phyloP scores from a whole-genome alignment of 1,140 invertebrate genomes.

The Lepidotrigona ventralis region DNA sequence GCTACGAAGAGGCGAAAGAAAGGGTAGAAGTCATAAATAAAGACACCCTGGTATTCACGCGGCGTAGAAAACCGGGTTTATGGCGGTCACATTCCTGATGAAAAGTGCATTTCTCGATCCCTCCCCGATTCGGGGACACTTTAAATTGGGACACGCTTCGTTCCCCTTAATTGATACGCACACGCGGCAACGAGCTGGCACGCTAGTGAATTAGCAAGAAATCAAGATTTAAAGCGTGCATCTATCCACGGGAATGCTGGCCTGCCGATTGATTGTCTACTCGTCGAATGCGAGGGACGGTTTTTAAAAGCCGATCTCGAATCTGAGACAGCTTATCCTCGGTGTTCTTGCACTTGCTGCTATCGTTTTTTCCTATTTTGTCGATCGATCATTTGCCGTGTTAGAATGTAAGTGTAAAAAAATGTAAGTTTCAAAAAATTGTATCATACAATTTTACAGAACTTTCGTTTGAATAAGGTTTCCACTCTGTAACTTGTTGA shows the following conservation, averaged over 20 bases:
- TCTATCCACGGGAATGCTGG: too few relatives aligned
- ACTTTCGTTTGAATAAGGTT: too few relatives aligned
- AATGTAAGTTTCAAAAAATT: too few relatives aligned
- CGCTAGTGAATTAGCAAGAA: constrained; percentile 5
- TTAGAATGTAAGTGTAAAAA: too few relatives aligned
- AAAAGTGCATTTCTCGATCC: constrained; percentile 21
- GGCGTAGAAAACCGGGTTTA: constrained; percentile 59
- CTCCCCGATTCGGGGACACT: neutral
- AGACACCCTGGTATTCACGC: constrained; percentile 59
- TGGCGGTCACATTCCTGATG: constrained; percentile 27
- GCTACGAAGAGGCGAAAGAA: constrained; percentile 29
- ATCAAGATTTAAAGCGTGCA: neutral
- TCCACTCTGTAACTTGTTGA: too few relatives aligned
- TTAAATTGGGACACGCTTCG: neutral
- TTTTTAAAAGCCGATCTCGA: neutral
- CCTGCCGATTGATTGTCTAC: too few relatives aligned
- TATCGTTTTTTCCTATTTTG: too few relatives aligned
- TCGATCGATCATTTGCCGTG: neutral
- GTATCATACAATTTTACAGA: too few relatives aligned
- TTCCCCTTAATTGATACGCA: constrained; percentile 29
- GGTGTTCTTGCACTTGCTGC: neutral
- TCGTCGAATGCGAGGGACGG: neutral
- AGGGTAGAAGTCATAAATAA: constrained; percentile 59
- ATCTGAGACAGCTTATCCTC: neutral
- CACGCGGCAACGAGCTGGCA: constrained; percentile 1